Evolutionary conservation across 2,888 invertebrate genomes (phyloP), one percentile per base, ranked within the genome.

Genomic region (Acanthosepion pharaonis): DNA sequence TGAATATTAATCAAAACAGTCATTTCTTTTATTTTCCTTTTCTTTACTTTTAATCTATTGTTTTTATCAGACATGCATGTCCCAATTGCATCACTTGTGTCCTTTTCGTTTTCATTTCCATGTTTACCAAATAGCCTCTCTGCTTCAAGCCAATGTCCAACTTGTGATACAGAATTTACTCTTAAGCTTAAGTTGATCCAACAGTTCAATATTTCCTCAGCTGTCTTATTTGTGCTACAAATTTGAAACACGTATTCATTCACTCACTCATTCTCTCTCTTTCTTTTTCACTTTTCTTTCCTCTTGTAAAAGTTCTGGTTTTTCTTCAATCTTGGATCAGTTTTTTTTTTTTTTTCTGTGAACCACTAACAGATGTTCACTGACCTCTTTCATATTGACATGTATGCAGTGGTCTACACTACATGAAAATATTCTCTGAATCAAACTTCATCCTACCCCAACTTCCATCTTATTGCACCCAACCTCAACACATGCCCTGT

Each of bases 41-140:
- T 78, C 78, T 78, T 78, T 18, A 28, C 1, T 78, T 78, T 78
- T 9, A 8, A n/a, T n/a, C n/a, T n/a, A n/a, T 78, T 78, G 78
- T 78, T 78, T 64, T 64, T 64, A 64, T 23, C 64, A 64, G 64
- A 25, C 64, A 64, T 64, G 64, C 64, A 64, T 64, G 2, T 64
- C 28, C 25, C 64, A 23, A 64, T 64, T 64, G 64, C 64, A 64
- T 64, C 64, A 23, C 64, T 25, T 64, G 64, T 64, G 8, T 23
- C 64, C 78, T 78, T 18, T n/a, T 28, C 64, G 11, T 55, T 20
- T 55, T 55, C 55, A 15, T n/a, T 78, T 78, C 78, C n/a, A 78
- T 78, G 78, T 78, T 78, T 78, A 78, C 78, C 78, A 78, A 78
- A 78, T 78, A 78, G 78, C 78, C 78, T 78, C 78, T 78, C 78